A percentile compares a stretch with the other conserved stretches of the same genome.
phyloP scores from a whole-genome alignment of 2,113 vertebrate genomes.

The Cavia porcellus region DNA sequence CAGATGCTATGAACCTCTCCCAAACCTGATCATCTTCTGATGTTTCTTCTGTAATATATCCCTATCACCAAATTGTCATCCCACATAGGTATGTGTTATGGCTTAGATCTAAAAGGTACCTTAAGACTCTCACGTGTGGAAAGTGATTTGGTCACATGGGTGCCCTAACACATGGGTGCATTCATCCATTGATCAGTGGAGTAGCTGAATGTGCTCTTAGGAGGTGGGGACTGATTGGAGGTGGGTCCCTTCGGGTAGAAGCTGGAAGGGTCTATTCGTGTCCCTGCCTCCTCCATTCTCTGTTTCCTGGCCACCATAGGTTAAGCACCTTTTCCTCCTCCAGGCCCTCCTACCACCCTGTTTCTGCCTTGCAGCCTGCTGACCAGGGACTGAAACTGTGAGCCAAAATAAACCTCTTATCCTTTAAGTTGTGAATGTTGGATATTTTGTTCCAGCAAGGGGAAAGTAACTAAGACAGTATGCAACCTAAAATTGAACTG shows the following conservation, averaged over 20 bases:
- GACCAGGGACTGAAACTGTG: background rate
- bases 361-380: background rate
- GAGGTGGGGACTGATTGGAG: background rate
- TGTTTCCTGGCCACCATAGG: background rate
- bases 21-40: background rate
- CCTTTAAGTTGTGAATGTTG: background rate
- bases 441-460: background rate
- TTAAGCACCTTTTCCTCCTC: background rate
- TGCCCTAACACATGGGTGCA: background rate
- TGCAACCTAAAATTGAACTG: slow-evolving; percentile 32
- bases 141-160: background rate
- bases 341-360: background rate
- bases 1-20: background rate
- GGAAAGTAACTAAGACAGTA: background rate
- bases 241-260: background rate
- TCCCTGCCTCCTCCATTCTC: background rate
- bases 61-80: background rate
- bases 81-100: background rate
- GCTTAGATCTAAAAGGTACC: background rate
- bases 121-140: background rate
- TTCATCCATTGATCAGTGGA: background rate
- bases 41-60: background rate
- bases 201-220: background rate
- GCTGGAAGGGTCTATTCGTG: background rate
- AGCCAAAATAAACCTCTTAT: background rate